These are phyloP conservation scores for Atlantisia rogersi DNA, from an alignment of 2,113 vertebrate species.

Conservation along the genomic window DNA sequence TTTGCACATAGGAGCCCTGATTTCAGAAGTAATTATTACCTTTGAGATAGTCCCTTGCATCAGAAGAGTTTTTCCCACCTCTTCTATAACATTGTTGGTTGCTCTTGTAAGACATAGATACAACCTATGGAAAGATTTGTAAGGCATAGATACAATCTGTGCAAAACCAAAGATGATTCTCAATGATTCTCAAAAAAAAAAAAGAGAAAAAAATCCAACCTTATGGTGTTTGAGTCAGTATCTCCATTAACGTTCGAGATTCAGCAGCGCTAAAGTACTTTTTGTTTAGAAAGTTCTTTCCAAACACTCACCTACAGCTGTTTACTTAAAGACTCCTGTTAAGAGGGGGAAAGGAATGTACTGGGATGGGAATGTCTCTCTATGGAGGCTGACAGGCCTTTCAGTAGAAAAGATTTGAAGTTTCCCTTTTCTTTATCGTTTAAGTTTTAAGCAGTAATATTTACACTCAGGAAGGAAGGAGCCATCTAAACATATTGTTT, in stretches of 20 bases:
- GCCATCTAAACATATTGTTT: background rate
- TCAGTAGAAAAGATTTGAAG: background rate
- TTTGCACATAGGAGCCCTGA: background rate
- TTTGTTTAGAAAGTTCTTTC: slow-evolving; percentile 4
- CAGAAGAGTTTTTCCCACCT: background rate
- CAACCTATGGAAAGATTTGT: background rate
- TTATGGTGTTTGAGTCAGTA: background rate
- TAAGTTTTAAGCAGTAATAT: background rate
- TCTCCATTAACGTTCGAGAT: background rate
- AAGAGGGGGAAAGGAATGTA: slow-evolving; percentile 42
- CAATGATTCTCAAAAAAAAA: background rate
- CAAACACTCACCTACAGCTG: slow-evolving; percentile 24
- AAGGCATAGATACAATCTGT: background rate
- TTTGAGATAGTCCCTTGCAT: background rate
- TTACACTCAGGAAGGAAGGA: background rate
- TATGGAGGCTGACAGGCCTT: background rate
- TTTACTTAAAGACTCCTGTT: slow-evolving; percentile 38
- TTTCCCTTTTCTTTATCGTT: background rate
- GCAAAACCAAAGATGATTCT: background rate
- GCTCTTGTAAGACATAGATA: background rate
- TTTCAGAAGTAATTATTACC: background rate
- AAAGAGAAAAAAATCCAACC: background rate
- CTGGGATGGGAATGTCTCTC: background rate
- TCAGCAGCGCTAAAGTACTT: background rate
- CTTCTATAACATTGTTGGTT: background rate